Conservation (phyloP, 2,797 vertebrate genomes). For the Poecilia picta region DNA sequence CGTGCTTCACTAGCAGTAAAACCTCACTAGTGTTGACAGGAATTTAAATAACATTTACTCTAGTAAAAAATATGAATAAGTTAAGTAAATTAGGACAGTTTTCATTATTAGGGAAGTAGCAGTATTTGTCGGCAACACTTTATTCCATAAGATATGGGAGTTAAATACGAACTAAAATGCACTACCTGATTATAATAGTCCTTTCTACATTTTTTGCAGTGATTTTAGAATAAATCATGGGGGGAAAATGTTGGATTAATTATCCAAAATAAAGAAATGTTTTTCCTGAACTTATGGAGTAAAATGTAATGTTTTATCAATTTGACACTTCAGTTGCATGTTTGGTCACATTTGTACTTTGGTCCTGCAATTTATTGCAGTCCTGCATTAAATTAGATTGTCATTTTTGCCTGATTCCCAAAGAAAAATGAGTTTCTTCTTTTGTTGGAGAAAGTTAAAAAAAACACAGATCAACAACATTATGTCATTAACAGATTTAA, state of each 20-base stretch:
- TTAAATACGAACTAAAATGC: neutral
- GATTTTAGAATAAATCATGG: neutral
- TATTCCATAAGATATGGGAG: neutral
- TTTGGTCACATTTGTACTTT: neutral
- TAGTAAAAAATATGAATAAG: too few species aligned
- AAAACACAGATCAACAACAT: too few species aligned
- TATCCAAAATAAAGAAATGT: neutral
- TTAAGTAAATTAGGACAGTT: neutral
- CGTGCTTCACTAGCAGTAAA: neutral
- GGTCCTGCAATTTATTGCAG: neutral
- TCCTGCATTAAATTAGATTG: neutral
- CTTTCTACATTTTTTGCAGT: neutral
- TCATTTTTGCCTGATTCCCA: neutral
- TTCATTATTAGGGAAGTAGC: neutral
- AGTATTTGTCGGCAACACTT: neutral
- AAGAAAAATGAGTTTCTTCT: neutral
- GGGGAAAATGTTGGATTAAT: neutral
- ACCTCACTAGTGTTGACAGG: neutral
- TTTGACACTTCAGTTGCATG: neutral
- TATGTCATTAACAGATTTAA: neutral
- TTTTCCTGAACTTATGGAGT: neutral
- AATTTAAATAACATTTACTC: neutral
- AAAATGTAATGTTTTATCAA: neutral
- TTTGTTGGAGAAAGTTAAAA: neutral
- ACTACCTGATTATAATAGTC: neutral